Evolutionary conservation across 64 coral and sea anemone species (phyloP), one percentile per base, ranked within the genome.

Genomic region (Porites lutea): DNA sequence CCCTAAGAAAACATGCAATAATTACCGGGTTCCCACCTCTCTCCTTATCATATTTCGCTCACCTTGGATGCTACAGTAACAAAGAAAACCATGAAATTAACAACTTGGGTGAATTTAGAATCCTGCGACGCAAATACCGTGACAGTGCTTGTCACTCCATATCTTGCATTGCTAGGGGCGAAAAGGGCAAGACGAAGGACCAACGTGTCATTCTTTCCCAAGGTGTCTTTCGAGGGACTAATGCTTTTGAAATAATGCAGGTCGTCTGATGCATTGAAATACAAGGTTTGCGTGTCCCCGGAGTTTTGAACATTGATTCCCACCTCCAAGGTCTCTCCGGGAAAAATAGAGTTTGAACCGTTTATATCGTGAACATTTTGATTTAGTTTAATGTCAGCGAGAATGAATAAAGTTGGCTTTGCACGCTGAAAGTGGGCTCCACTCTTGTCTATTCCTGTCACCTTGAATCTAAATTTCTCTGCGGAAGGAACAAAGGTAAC

Each of bases 41-140:
- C 27, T 37, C 27, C 27, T 37, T 37, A 37, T 37, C 8, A 70
- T 45, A 73, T 73, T 58, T 74, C 27, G 8, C 75, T 71, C 27
- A 93, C 86, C 92, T 93, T 93, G 37, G 92, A 93, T 16, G 86
- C 67, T 6, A 93, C 92, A 49, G 92, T 88, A 27, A 88, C 65
- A 88, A 88, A 88, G 20, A 93, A 93, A n/a, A 93, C 92, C 75
- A 93, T 19, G 60, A 93, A 93, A 74, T 93, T 79, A 51, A 73
- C 77, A 19, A 79, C 52, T 74, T 71, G 71, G 5, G 70, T 63
- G 45, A 63, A 51, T 19, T 58, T 37, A 22, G 92, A 79, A 65
- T 87, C 74, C 44, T 88, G 76, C 12, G 85, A 88, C 8, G 52
- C 92, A 74, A 73, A 88, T 52, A 93, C 77, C 6, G 92, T 88